Percentiles rank a stretch among this genome's conserved stretches.
These are phyloP conservation scores for Zosterops borbonicus DNA, from an alignment of 2,113 vertebrate species.

Conservation along the genomic window DNA sequence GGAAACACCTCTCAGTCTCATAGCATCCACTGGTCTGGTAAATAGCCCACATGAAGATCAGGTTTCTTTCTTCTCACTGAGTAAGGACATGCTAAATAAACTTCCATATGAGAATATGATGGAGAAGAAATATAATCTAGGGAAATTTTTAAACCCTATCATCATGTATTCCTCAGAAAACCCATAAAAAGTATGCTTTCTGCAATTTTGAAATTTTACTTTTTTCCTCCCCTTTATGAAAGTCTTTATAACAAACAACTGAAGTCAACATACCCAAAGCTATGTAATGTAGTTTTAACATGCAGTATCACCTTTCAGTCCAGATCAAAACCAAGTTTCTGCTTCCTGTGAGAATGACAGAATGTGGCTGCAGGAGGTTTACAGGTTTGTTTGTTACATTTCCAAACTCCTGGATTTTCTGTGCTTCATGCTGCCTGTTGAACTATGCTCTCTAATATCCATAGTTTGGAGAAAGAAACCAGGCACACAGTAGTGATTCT, in stretches of 20 bases:
- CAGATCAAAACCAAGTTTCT: background rate
- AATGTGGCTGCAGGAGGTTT: background rate
- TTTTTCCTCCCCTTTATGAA: background rate
- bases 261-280: background rate
- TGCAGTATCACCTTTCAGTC: background rate
- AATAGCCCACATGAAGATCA: background rate
- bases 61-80: background rate
- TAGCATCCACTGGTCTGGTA: background rate
- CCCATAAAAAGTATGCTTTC: background rate
- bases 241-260: background rate
- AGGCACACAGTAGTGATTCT: background rate
- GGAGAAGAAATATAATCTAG: background rate
- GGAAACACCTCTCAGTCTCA: slow-evolving; percentile 6
- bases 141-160: background rate
- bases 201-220: background rate
- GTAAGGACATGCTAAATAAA: background rate
- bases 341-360: background rate
- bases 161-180: background rate
- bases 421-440: background rate
- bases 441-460: background rate
- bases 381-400: background rate
- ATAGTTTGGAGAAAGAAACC: background rate
- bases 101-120: background rate
- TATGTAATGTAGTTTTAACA: background rate
- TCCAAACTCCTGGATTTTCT: background rate